phyloP scores from a whole-genome alignment of 2,113 vertebrate genomes.

The Ictalurus furcatus region DNA sequence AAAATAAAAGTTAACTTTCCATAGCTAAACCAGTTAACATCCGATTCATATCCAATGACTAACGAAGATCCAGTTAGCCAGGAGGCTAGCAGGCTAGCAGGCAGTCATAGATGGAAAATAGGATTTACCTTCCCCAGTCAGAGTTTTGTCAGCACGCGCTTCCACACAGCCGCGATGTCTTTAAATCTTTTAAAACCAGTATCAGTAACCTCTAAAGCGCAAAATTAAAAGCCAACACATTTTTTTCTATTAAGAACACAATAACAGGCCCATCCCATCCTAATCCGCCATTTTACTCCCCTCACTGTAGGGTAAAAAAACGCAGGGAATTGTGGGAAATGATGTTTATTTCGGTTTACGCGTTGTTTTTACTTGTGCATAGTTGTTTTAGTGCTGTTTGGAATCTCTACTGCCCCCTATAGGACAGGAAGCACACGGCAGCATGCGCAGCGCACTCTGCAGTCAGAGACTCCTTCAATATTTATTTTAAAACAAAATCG shows the following conservation, averaged over 20 bases:
- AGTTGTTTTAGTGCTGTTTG: neutral
- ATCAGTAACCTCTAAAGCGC: neutral
- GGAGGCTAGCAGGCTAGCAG: conserved; percentile 33
- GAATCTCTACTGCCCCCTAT: neutral
- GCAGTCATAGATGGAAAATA: neutral
- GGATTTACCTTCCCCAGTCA: conserved; percentile 47
- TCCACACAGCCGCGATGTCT: neutral
- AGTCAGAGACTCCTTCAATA: neutral
- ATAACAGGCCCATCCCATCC: conserved; percentile 66
- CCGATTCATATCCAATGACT: neutral
- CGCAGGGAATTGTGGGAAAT: conserved; percentile 61
- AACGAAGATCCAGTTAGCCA: conserved; percentile 6
- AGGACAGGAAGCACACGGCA: neutral
- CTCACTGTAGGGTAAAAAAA: conserved; percentile 17
- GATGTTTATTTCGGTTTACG: conserved; percentile 11
- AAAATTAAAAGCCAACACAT: conserved; percentile 19
- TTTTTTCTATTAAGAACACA: conserved; percentile 58
- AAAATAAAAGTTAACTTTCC: too few relatives aligned
- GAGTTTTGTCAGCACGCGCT: neutral
- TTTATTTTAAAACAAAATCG: neutral
- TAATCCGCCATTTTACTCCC: conserved; percentile 77
- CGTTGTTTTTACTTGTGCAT: neutral
- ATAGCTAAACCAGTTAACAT: neutral
- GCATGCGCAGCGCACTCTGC: neutral
- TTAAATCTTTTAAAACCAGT: neutral